Evolutionary conservation across 2,113 vertebrate genomes (phyloP).

Genomic region (Alligator sinensis): DNA sequence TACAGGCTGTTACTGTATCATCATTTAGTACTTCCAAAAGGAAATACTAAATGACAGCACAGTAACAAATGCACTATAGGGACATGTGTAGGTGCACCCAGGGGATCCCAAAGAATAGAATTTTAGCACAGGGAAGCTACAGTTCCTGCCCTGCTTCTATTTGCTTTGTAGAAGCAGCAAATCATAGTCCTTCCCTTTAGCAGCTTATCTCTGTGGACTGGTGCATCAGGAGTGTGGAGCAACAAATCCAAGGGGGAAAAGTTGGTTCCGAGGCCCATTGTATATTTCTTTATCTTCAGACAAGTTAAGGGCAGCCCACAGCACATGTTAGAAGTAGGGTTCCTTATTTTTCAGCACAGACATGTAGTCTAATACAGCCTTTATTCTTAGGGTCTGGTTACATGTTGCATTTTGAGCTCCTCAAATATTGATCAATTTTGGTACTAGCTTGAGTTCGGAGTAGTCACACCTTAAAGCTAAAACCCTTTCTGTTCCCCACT

Average conservation of each 20-base stretch:
- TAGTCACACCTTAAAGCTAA: too few relatives aligned
- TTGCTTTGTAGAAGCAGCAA: neutral
- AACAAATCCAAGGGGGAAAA: neutral
- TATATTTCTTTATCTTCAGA: neutral
- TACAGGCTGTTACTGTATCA: too few relatives aligned
- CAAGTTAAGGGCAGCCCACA: neutral
- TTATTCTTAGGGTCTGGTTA: neutral
- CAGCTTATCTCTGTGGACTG: neutral
- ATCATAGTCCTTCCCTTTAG: neutral
- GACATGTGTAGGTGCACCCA: too few relatives aligned
- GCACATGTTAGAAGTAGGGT: neutral
- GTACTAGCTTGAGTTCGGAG: too few relatives aligned
- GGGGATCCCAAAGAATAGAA: neutral
- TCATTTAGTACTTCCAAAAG: too few relatives aligned
- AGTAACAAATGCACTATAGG: too few relatives aligned
- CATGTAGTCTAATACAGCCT: neutral
- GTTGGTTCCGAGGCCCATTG: neutral
- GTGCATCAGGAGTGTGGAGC: neutral
- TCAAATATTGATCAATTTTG: too few relatives aligned
- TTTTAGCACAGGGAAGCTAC: neutral
- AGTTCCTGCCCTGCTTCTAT: neutral
- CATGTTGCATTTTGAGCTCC: too few relatives aligned
- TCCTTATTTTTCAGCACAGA: neutral
- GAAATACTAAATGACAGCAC: too few relatives aligned
- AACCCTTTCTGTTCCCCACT: too few relatives aligned